Evolutionary conservation across 2,113 vertebrate genomes (phyloP).

Genomic region (mouse (Mus musculus)): GRCm39 chr8:115976501-115977000

Average conservation of each 20-base stretch:
- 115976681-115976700: neutral
- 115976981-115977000: neutral
- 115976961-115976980: conserved; percentile 18
- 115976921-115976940: neutral
- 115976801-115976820: neutral
- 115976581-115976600: fast-evolving
- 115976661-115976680: neutral
- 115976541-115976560: neutral
- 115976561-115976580: neutral
- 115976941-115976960: conserved; percentile 16
- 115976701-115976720: neutral
- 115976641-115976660: fast-evolving
- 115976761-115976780: fast-evolving
- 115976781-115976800: neutral
- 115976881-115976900: neutral
- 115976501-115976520: conserved; percentile 45
- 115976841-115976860: neutral
- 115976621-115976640: neutral
- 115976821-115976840: neutral
- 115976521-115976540: neutral
- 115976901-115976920: neutral
- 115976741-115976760: neutral
- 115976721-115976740: fast-evolving
- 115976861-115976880: neutral
- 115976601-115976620: neutral